Percentiles rank a stretch among this genome's conserved stretches.
These are phyloP conservation scores for Argentina silus DNA, from an alignment of 2,797 vertebrate genomes.

Conservation along the genomic window DNA sequence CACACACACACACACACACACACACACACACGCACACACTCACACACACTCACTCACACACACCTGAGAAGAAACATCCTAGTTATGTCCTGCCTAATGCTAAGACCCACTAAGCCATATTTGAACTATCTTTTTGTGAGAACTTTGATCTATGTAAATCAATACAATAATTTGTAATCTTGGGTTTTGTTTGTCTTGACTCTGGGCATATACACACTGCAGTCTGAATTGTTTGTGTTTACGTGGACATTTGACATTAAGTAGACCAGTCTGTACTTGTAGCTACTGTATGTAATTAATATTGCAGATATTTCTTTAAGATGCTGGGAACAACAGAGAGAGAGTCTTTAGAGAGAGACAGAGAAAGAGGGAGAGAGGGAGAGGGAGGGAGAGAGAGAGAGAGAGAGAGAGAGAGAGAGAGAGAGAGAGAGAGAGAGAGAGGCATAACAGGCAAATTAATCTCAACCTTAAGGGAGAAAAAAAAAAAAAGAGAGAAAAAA, in stretches of 20 bases:
- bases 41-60: slow-evolving; percentile 5
- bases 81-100: not conserved
- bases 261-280: slow-evolving; percentile 29
- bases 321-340: slow-evolving; percentile 4
- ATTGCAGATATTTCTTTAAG: not conserved
- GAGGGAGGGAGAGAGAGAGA: slow-evolving; percentile 13
- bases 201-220: slow-evolving; percentile 31
- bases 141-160: not conserved
- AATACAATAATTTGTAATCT: not conserved
- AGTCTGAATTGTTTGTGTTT: slow-evolving; percentile 34
- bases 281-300: slow-evolving; percentile 53
- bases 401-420: slow-evolving; percentile 20
- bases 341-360: slow-evolving; percentile 20
- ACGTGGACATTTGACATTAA: slow-evolving; percentile 41
- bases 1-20: slow-evolving; percentile 15
- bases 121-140: not conserved
- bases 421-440: slow-evolving; percentile 8
- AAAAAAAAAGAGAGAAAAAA: slow-evolving; percentile 28
- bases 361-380: not conserved
- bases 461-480: slow-evolving; percentile 63
- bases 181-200: slow-evolving; percentile 22
- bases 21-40: slow-evolving; percentile 12
- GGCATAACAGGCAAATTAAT: slow-evolving; percentile 63
- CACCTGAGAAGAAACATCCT: not conserved
- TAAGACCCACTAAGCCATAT: not conserved